Evolutionary conservation across 2,888 invertebrate genomes (phyloP), one percentile per base, ranked within the genome.

Genomic region (Cremastinae sp.): DNA sequence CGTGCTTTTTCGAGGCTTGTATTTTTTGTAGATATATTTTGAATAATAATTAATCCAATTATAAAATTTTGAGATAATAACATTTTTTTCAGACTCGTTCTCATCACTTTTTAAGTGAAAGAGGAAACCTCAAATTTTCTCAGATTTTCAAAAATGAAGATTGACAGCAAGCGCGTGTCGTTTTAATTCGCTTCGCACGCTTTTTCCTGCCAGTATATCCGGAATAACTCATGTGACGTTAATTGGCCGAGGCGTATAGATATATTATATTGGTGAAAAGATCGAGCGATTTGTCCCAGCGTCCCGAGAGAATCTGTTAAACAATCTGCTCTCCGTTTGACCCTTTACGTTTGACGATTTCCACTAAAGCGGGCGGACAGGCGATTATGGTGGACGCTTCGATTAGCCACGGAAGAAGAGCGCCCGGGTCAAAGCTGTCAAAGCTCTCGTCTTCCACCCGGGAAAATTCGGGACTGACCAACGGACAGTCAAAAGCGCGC

Each of bases 121-220:
- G n/a, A n/a, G n/a, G n/a, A n/a, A n/a, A n/a, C n/a, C n/a, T n/a
- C n/a, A n/a, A n/a, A n/a, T n/a, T n/a, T n/a, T n/a, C n/a, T n/a
- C n/a, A n/a, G n/a, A n/a, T n/a, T n/a, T n/a, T n/a, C n/a, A 68
- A 78, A 80, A 85, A 86, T 83, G 81, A 85, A 85, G 84, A 86
- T 85, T 66, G 85, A 85, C 85, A 83, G 75, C 69, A 56, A 79
- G 82, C 85, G 83, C 85, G 85, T 85, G 86, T 77, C 68, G 58
- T 20, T 59, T 66, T 10, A 74, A 70, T 78, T 78, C 65, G 64
- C 62, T 58, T 72, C 69, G 71, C 41, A 9, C 61, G 45, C 51
- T 41, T 43, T 72, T 55, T 72, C 47, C 41, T 58, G 20, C 55
- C 35, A 5, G 39, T 64, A 49, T 47, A 14, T 45, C 51, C 49